Percentiles rank a stretch among this genome's conserved stretches.
Evolutionary conservation across 2,797 vertebrate species (phyloP).

Genomic region (Anguilla pacifica): DNA sequence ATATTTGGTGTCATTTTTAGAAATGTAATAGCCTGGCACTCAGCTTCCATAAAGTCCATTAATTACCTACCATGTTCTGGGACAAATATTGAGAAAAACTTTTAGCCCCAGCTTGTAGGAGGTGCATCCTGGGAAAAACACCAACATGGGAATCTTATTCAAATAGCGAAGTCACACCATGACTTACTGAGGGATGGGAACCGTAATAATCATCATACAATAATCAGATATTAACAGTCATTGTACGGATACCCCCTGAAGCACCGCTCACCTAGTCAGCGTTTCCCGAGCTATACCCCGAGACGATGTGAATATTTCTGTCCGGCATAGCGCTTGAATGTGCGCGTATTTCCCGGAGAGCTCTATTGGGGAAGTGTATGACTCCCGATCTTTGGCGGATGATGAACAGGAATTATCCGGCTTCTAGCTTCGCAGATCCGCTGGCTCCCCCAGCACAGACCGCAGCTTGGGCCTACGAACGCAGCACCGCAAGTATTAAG

Average conservation of each 20-base stretch:
- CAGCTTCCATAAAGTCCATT: not conserved
- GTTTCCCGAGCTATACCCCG: constrained; percentile 31
- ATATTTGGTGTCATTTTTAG: not conserved
- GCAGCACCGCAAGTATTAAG: constrained; percentile 79
- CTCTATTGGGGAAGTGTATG: constrained; percentile 65
- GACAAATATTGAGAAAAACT: constrained; percentile 48
- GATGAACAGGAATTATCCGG: constrained; percentile 95
- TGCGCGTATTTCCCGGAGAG: constrained; percentile 65
- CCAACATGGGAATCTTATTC: constrained; percentile 72
- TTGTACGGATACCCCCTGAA: constrained; percentile 34
- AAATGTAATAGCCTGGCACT: not conserved
- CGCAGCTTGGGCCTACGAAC: constrained; percentile 82
- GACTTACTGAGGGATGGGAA: constrained; percentile 52
- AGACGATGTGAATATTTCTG: constrained; percentile 57
- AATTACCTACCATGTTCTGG: constrained; percentile 25
- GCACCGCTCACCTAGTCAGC: constrained; percentile 35
- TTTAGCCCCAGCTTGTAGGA: constrained; percentile 59
- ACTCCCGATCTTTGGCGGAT: constrained; percentile 72
- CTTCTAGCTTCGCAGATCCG: constrained; percentile 86
- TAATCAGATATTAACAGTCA: constrained; percentile 41
- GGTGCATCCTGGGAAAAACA: constrained; percentile 83
- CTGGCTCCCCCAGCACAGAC: constrained; percentile 82
- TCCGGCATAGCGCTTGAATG: constrained; percentile 63
- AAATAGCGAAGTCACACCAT: constrained; percentile 48
- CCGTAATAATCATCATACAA: constrained; percentile 48